Percentiles rank a stretch among this genome's conserved stretches.
Conservation (phyloP, 2,888 invertebrate species). For the Tetragonisca angustula region DNA sequence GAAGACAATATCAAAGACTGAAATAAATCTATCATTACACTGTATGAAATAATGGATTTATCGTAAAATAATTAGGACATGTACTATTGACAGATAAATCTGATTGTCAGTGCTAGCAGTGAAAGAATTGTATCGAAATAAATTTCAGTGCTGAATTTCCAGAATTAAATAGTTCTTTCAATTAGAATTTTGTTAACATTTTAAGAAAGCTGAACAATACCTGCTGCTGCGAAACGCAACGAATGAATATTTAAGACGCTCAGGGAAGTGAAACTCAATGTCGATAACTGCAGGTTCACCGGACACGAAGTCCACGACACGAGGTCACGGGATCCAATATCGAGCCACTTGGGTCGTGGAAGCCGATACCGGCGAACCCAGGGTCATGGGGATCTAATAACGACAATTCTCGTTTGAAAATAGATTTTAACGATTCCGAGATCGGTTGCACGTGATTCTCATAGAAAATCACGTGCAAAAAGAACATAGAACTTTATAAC, state of each 20-base stretch:
- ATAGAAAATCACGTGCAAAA: not conserved
- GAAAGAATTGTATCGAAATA: not conserved
- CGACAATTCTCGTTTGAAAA: conserved; percentile 32
- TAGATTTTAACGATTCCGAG: conserved; percentile 34
- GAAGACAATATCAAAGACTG: too few relatives aligned
- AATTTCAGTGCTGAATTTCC: not conserved
- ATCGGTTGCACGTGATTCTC: conserved; percentile 3
- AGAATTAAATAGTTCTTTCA: not conserved
- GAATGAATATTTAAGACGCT: conserved; percentile 2
- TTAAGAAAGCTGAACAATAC: not conserved
- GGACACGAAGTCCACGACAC: conserved; percentile 26
- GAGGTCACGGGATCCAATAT: conserved; percentile 51
- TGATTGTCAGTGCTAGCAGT: not conserved
- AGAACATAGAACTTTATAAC: conserved; percentile 4
- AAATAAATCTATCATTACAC: too few relatives aligned
- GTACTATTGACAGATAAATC: not conserved
- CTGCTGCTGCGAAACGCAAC: too few relatives aligned
- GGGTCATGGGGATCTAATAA: conserved; percentile 48
- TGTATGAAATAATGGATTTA: not conserved
- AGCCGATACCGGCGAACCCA: conserved; percentile 42
- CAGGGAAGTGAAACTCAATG: not conserved
- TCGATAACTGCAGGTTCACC: conserved; percentile 21
- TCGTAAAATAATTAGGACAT: not conserved
- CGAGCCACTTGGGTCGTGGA: conserved; percentile 27
- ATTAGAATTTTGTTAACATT: not conserved